phyloP scores from a whole-genome alignment of 2,888 invertebrate species.

The Myopa tessellatipennis region DNA sequence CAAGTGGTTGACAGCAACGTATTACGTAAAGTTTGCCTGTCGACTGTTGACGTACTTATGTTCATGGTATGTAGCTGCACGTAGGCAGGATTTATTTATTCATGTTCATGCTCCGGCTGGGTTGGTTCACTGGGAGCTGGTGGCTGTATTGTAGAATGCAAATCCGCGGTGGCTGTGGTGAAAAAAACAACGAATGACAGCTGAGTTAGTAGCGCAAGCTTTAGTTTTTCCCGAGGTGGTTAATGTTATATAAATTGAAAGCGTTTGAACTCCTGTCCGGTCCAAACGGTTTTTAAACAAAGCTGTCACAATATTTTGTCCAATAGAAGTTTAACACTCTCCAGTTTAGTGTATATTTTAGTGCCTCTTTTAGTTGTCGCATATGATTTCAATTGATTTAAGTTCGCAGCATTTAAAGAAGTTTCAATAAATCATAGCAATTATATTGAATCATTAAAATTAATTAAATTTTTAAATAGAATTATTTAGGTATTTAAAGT shows the following conservation, averaged over 20 bases:
- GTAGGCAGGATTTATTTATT: conserved; percentile 6
- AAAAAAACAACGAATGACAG: neutral
- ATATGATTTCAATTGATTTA: too few relatives aligned
- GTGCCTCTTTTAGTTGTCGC: neutral
- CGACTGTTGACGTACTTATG: neutral
- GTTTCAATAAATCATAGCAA: too few relatives aligned
- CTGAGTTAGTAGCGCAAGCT: neutral
- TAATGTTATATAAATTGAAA: neutral
- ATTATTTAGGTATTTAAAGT: too few relatives aligned
- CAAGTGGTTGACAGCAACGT: conserved; percentile 34
- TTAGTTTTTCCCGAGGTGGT: neutral
- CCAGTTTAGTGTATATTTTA: neutral
- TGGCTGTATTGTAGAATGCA: neutral
- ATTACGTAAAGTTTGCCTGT: conserved; percentile 24
- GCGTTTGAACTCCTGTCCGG: neutral
- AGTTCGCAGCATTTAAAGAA: too few relatives aligned
- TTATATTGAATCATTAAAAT: too few relatives aligned
- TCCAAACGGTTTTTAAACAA: conserved; percentile 2
- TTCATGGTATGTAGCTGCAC: neutral
- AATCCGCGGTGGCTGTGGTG: neutral
- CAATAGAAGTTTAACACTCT: neutral
- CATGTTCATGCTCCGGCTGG: neutral
- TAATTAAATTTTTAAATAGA: too few relatives aligned
- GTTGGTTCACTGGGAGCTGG: neutral
- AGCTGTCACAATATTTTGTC: conserved; percentile 23